Evolutionary conservation across 2,113 vertebrate genomes (phyloP).

Genomic region (Spea bombifrons): DNA sequence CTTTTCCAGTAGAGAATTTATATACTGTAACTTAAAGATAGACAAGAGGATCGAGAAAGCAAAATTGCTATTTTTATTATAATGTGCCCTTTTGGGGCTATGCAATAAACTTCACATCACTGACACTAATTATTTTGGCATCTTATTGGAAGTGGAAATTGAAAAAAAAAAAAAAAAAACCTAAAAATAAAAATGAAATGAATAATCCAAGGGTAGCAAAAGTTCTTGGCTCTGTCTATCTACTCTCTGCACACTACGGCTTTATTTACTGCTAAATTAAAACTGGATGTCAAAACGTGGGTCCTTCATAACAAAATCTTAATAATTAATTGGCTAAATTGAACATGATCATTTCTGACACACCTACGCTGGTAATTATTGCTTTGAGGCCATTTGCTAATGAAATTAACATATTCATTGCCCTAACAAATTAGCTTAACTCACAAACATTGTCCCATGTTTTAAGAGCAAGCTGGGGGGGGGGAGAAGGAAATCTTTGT

Average conservation of each 20-base stretch:
- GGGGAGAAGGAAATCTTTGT: too few species aligned
- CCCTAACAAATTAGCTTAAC: slow-evolving; percentile 99
- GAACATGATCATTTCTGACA: slow-evolving; percentile 98
- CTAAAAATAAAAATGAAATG: slow-evolving; percentile 41
- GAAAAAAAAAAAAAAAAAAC: slow-evolving; percentile 44
- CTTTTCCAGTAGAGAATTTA: slow-evolving; percentile 60
- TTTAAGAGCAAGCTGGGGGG: slow-evolving; percentile 65
- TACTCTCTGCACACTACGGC: slow-evolving; percentile 52
- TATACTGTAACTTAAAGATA: slow-evolving; percentile 55
- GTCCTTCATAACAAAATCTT: slow-evolving; percentile 94
- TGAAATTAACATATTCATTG: slow-evolving; percentile 99
- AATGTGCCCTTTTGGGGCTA: slow-evolving; percentile 58
- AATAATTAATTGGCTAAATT: slow-evolving; percentile 99
- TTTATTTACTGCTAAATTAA: slow-evolving; percentile 80
- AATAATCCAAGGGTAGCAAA: slow-evolving; percentile 57
- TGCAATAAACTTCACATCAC: slow-evolving; percentile 57
- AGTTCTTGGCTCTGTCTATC: slow-evolving; percentile 61
- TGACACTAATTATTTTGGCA: slow-evolving; percentile 69
- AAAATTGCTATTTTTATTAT: slow-evolving; percentile 62
- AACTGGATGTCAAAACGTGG: slow-evolving; percentile 84
- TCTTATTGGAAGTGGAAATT: slow-evolving; percentile 62
- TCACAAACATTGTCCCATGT: slow-evolving; percentile 96
- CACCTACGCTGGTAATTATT: slow-evolving; percentile 99
- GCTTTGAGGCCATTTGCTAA: slow-evolving; percentile 99
- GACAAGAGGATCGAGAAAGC: slow-evolving; percentile 53